Conservation (phyloP, 1,140 invertebrate species). For the Eubasilissa regina region DNA sequence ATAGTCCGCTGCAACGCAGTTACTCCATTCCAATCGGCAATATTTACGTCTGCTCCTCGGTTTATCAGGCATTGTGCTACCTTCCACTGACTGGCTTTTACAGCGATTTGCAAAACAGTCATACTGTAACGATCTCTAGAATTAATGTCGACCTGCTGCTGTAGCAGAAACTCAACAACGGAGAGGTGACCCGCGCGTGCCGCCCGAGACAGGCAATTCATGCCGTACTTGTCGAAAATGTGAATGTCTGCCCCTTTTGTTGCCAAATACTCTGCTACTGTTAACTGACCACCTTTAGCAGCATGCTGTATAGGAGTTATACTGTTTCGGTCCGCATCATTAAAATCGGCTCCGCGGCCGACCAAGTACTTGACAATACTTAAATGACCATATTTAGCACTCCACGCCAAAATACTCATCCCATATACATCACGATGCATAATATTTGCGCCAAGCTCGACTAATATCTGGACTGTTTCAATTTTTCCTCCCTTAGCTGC, state of each 20-base stretch:
- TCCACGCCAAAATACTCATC: neutral
- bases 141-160: slow-evolving; percentile 19
- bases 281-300: slow-evolving; percentile 17
- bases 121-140: neutral
- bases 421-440: neutral
- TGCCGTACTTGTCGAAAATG: slow-evolving; percentile 26
- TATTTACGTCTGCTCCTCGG: slow-evolving; percentile 14
- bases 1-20: slow-evolving; percentile 29
- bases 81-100: slow-evolving; percentile 4
- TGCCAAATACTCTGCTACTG: slow-evolving; percentile 13
- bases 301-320: slow-evolving; percentile 37
- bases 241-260: slow-evolving; percentile 39
- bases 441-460: neutral
- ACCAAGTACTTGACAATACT: neutral
- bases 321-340: neutral
- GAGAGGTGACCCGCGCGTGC: neutral
- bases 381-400: neutral
- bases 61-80: slow-evolving; percentile 30
- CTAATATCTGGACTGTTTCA: neutral
- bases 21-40: neutral
- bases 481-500: neutral
- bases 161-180: slow-evolving; percentile 37
- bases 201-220: slow-evolving; percentile 34
- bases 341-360: neutral
- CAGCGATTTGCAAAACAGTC: slow-evolving; percentile 31